Evolutionary conservation across 2,797 vertebrate genomes (phyloP).

Genomic region (Sandelia bainsii): DNA sequence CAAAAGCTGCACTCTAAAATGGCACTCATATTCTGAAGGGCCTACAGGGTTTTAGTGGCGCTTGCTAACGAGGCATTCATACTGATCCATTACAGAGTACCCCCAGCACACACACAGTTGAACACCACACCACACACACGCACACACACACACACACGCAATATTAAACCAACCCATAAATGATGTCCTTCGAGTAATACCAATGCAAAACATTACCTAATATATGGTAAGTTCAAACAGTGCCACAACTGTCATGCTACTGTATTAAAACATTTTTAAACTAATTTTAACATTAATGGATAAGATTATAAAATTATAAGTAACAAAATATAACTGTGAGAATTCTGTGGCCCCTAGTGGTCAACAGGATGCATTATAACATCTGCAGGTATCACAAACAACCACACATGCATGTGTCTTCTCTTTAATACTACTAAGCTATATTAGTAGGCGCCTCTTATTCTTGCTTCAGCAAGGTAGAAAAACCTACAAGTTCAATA

Average conservation of each 20-base stretch:
- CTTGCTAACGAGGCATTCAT: constrained; percentile 82
- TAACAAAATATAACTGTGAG: background rate
- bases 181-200: constrained; percentile 42
- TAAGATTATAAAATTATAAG: background rate
- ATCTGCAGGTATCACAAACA: background rate
- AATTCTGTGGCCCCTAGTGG: constrained; percentile 6
- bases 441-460: fast-evolving
- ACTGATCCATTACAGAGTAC: constrained; percentile 78
- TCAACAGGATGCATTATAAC: background rate
- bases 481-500: background rate
- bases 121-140: constrained; percentile 11
- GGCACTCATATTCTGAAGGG: constrained; percentile 79
- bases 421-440: background rate
- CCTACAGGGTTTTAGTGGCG: constrained; percentile 77
- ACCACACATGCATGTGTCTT: background rate
- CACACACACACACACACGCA: constrained; percentile 18
- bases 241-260: background rate
- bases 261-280: background rate
- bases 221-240: background rate
- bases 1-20: constrained; percentile 79
- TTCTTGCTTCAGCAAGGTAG: background rate
- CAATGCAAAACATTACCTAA: background rate
- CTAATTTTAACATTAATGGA: background rate
- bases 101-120: constrained; percentile 26
- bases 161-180: constrained; percentile 47